A percentile compares a stretch with the other conserved stretches of the same genome.
phyloP scores from a whole-genome alignment of 2,888 invertebrate species.

The Sphecodes monilicornis region DNA sequence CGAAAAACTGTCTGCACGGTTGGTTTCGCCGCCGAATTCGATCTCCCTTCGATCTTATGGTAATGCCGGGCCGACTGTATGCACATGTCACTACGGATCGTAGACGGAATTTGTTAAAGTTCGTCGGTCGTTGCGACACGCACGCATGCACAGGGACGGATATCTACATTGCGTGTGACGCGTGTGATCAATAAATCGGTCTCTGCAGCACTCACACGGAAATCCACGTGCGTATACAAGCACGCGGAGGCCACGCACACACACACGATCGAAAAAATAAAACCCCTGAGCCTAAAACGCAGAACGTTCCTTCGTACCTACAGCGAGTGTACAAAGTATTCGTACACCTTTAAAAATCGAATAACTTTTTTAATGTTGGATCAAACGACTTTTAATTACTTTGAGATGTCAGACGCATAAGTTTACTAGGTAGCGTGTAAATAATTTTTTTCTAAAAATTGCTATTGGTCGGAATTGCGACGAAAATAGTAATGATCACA shows the following conservation, averaged over 20 bases:
- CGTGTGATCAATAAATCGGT: conserved; percentile 83
- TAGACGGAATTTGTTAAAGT: conserved; percentile 61
- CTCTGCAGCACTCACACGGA: conserved; percentile 74
- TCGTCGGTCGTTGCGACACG: conserved; percentile 58
- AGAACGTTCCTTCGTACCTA: conserved; percentile 32
- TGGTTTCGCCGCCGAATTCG: not conserved
- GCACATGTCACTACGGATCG: conserved; percentile 51
- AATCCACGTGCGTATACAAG: not conserved
- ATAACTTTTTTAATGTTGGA: too few relatives aligned
- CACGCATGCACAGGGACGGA: conserved; percentile 62
- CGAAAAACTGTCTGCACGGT: not conserved
- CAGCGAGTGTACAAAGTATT: too few relatives aligned
- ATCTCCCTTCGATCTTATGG: conserved; percentile 44
- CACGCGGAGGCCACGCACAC: conserved; percentile 43
- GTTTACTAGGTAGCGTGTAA: too few relatives aligned
- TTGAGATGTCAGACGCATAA: too few relatives aligned
- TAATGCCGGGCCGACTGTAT: conserved; percentile 34
- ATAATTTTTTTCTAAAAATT: too few relatives aligned
- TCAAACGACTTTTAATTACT: too few relatives aligned
- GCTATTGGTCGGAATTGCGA: too few relatives aligned
- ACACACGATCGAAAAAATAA: not conserved
- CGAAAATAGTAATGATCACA: too few relatives aligned
- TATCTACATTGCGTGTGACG: conserved; percentile 75
- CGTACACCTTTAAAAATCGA: too few relatives aligned
- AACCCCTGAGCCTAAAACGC: conserved; percentile 54